Percentiles rank a stretch among this genome's conserved stretches.
phyloP scores from a whole-genome alignment of 1,140 invertebrate genomes.

The Heterodera schachtii region DNA sequence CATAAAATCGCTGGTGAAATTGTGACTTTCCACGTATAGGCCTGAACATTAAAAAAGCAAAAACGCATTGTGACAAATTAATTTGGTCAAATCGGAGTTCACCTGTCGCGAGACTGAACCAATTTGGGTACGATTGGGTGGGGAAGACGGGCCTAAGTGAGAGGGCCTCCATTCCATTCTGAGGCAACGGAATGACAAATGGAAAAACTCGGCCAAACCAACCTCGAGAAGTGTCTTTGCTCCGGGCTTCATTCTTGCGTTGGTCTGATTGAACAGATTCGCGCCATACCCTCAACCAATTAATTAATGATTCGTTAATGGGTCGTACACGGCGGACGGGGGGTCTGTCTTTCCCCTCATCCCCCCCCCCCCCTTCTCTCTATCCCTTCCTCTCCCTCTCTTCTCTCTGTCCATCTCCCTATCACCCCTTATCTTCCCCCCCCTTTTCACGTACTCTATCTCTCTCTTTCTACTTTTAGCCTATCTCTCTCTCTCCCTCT shows the following conservation, averaged over 20 bases:
- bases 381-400: no score
- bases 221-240: slow-evolving; percentile 36
- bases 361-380: no score
- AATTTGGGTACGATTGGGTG: slow-evolving; percentile 64
- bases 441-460: no score
- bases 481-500: no score
- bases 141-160: slow-evolving; percentile 62
- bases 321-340: no score
- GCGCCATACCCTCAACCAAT: slow-evolving; percentile 50
- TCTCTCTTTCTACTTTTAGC: no score
- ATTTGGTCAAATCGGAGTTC: slow-evolving; percentile 13
- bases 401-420: no score
- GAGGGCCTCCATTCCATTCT: slow-evolving; percentile 56
- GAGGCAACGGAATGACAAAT: background rate
- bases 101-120: slow-evolving; percentile 60
- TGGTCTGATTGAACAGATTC: slow-evolving; percentile 56
- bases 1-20: slow-evolving; percentile 65
- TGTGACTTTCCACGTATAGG: slow-evolving; percentile 64
- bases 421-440: no score
- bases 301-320: background rate
- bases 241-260: slow-evolving; percentile 53
- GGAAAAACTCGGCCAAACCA: background rate
- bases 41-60: slow-evolving; percentile 44
- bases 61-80: slow-evolving; percentile 20
- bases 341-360: no score